A percentile compares a stretch with the other conserved stretches of the same genome.
phyloP scores from a whole-genome alignment of 2,888 invertebrate genomes.

The Stegana nigrithorax region DNA sequence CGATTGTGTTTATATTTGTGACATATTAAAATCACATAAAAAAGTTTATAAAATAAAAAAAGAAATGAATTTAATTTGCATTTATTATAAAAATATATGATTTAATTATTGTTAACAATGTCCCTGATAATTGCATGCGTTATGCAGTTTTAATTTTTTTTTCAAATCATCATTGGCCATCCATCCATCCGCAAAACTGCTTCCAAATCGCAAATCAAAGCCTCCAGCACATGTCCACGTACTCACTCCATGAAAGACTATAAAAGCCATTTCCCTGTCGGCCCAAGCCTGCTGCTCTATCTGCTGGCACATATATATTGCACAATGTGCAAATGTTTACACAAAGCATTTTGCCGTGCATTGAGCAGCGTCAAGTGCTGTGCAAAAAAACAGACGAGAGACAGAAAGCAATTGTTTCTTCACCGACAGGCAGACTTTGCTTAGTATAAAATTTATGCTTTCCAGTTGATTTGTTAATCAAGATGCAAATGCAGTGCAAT shows the following conservation, averaged over 20 bases:
- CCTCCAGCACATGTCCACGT: no score
- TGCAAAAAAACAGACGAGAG: neutral
- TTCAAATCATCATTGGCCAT: neutral
- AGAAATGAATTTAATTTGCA: neutral
- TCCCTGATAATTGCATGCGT: neutral
- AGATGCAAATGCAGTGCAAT: constrained; percentile 14
- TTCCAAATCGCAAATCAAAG: no score
- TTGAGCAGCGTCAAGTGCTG: neutral
- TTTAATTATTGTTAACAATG: neutral
- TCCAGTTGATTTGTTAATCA: constrained; percentile 50
- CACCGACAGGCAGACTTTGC: constrained; percentile 2
- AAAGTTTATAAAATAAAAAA: no score
- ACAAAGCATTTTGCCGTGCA: neutral
- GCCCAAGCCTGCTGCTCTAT: neutral
- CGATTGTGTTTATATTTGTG: no score
- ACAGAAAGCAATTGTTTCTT: neutral
- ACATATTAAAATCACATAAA: no score
- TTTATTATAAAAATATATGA: neutral
- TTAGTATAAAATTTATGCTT: constrained; percentile 27
- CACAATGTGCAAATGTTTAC: neutral
- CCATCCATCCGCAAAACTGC: no score
- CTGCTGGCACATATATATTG: neutral
- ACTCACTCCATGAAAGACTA: no score
- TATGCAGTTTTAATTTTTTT: neutral
- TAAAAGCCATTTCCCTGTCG: no score